Percentiles rank a stretch among this genome's conserved stretches.
phyloP scores from a whole-genome alignment of 2,888 invertebrate genomes.

The Abrostola triplasia region DNA sequence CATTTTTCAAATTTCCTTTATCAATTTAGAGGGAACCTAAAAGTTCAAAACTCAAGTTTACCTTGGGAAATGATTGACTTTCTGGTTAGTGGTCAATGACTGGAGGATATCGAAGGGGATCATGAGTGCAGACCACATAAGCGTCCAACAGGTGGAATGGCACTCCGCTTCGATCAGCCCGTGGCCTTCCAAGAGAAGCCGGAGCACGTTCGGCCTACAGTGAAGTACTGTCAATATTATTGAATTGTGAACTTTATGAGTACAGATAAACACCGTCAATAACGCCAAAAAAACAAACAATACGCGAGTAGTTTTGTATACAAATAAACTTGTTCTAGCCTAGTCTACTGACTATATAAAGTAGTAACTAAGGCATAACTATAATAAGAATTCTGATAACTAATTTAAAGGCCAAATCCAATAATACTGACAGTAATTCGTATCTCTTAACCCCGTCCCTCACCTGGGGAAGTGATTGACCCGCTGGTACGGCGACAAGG shows the following conservation, averaged over 20 bases:
- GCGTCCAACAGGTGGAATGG: conserved; percentile 48
- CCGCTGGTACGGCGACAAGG: conserved; percentile 95
- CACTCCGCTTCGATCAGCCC: conserved; percentile 52
- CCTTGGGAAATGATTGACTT: conserved; percentile 65
- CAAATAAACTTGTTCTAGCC: no score
- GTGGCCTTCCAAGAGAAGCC: conserved; percentile 57
- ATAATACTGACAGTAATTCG: conserved; percentile 56
- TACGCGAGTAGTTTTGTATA: no score
- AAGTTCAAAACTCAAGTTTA: conserved; percentile 33
- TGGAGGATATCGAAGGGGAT: conserved; percentile 51
- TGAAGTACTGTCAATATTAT: conserved; percentile 51
- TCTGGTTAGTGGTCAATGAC: conserved; percentile 48
- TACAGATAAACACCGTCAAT: neutral
- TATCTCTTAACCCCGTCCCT: conserved; percentile 37
- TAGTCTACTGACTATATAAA: no score
- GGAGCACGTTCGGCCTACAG: conserved; percentile 31
- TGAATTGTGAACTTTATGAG: conserved; percentile 25
- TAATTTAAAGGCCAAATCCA: conserved; percentile 18
- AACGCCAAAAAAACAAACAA: no score
- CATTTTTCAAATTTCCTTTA: no score
- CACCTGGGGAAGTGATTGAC: conserved; percentile 98
- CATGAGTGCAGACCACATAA: conserved; percentile 57
- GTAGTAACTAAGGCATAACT: no score
- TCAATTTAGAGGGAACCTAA: no score
- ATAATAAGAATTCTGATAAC: neutral